phyloP scores from a whole-genome alignment of 2,888 invertebrate genomes.

The Mythimna lalbum region DNA sequence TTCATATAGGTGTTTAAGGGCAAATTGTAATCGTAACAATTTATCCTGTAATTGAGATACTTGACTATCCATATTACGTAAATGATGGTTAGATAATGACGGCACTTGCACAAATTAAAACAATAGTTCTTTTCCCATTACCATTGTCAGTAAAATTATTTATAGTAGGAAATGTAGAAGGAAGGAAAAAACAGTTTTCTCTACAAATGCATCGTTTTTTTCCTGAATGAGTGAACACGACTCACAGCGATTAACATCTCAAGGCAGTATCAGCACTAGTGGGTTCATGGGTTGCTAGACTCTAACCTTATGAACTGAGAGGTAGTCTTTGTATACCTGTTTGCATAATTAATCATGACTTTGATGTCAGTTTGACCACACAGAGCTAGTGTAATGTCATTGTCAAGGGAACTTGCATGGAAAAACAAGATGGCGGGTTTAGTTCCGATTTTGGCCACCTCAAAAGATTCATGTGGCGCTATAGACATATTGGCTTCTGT shows the following conservation, averaged over 20 bases:
- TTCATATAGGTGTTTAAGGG: background rate
- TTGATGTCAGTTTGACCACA: background rate
- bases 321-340: background rate
- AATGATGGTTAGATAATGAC: background rate
- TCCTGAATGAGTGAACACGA: constrained; percentile 27
- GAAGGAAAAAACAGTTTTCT: constrained; percentile 44
- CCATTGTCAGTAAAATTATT: constrained; percentile 8
- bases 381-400: too few species aligned
- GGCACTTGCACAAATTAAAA: background rate
- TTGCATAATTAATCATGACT: constrained; percentile 5
- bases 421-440: background rate
- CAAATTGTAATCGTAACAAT: background rate
- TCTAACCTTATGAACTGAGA: background rate
- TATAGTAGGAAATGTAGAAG: constrained; percentile 36
- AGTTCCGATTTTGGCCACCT: background rate
- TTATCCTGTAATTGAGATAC: background rate
- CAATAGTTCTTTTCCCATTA: background rate
- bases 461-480: background rate
- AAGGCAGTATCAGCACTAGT: constrained; percentile 20
- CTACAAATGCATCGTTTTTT: constrained; percentile 23
- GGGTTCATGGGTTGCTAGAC: constrained; percentile 1
- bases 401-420: background rate
- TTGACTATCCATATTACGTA: background rate
- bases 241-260: background rate
- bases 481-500: too few species aligned